Base-by-base conservation (phyloP, 2,888 invertebrate genomes). In the Bellardia bayeri region DNA sequence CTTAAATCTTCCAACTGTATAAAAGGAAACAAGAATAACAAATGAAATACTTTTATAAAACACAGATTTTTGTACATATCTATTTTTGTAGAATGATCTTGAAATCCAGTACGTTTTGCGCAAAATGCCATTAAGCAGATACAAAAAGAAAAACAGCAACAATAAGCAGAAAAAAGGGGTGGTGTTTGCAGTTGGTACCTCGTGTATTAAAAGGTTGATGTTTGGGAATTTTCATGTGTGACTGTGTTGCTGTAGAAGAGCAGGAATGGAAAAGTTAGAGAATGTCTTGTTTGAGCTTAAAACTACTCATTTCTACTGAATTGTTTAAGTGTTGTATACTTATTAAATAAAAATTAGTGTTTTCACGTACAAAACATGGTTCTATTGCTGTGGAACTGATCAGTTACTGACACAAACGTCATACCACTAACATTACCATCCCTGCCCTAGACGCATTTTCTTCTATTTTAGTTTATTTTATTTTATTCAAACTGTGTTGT, bases 1-100 rank as follows among this genome's bases (percentile, higher is more conserved):
- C 79, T 79, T 66, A 82, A 81, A 84, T 61, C 64, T 83, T 66
- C 16, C 51, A 69, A 69, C 63, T 71, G 37, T 40, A 33, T 16
- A 63, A 49, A 61, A 45, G 51, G 30, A 69, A 54, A 63, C 42
- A 42, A 71, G 54, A 83, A 75, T 14, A 81, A 16, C n/a, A 58
- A 68, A 82, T 61, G n/a, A 79, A 80, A 75, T 83, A 78, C 11
- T 81, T 80, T 81, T 23, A 54, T 66, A 76, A 71, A 87, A 71
- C 82, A 82, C 64, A 78, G 69, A 75, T 68, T 80, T 78, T 69
- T 75, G 64, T 75, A 23, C 68, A 56, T 75, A 74, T 66, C 68
- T 87, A 85, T 85, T 85, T 87, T 79, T 85, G 82, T 82, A 74
- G 54, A 74, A 45, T 69, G 84, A 78, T 82, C 82, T 85, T 78